A percentile compares a stretch with the other conserved stretches of the same genome.
phyloP scores from a whole-genome alignment of 2,797 vertebrate species.

The Pangasius djambal region DNA sequence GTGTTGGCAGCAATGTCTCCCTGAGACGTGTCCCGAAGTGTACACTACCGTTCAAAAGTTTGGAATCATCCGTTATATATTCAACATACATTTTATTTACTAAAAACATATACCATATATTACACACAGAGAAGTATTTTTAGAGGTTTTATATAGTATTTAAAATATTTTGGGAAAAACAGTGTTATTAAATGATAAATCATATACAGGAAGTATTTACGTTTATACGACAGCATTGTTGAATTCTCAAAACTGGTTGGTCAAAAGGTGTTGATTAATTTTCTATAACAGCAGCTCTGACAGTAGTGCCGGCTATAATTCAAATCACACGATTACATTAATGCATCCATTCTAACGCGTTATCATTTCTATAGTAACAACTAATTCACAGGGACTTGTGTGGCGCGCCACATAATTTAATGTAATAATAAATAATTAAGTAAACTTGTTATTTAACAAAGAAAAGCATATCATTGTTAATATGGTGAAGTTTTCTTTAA shows the following conservation, averaged over 20 bases:
- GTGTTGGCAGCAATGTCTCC: conserved; percentile 27
- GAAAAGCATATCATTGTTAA: not conserved
- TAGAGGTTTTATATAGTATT: not conserved
- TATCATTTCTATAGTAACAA: not conserved
- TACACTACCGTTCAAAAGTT: conserved; percentile 25
- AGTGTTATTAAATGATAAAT: not conserved
- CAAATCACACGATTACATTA: not conserved
- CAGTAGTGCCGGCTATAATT: not conserved
- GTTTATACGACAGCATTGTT: not conserved
- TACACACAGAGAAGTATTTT: not conserved
- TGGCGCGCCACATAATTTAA: not conserved
- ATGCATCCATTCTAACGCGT: not conserved
- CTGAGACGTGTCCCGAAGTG: conserved; percentile 27
- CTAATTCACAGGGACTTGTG: not conserved
- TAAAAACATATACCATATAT: not conserved
- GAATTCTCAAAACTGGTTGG: conserved; percentile 2
- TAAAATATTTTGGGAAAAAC: conserved; percentile 1
- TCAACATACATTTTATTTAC: not conserved
- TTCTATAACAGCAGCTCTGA: not conserved
- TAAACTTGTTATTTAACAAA: not conserved
- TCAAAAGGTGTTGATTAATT: not conserved
- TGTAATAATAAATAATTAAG: not conserved
- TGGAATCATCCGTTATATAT: conserved; percentile 19
- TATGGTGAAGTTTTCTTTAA: not conserved
- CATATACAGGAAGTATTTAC: not conserved